Base-by-base conservation (phyloP, 2,888 invertebrate species). In the Tricholauxania praeusta region DNA sequence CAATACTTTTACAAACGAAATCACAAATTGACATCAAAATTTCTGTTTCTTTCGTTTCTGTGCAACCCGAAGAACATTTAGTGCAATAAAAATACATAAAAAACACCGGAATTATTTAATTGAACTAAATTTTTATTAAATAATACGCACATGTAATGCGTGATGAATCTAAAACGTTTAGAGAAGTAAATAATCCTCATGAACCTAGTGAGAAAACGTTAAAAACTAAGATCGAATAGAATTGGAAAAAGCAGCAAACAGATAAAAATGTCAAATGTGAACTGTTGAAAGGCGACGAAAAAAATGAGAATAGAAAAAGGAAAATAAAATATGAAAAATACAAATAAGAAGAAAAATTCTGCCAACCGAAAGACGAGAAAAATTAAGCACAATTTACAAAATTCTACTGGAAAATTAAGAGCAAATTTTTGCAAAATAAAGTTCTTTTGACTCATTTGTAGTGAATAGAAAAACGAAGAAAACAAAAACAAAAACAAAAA, bases 291-390 rank as follows among this genome's bases (percentile, higher is more conserved):
- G 55, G 55, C 55, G 39, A 15, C 39, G 48, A 59, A 28, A 59
- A 12, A 60, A 59, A 69, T 53, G 17, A 39, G 67, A n/a, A 51
- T 19, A 64, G 64, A 28, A 28, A 28, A 28, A 64, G 51, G 51
- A 68, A 55, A 68, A 68, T 57, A 68, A 57, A 57, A 68, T 57
- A 68, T 57, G 55, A 68, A 59, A 69, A 69, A 69, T 69, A 69
- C 59, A 51, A 69, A 69, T 22, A 55, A 17, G 55, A 17, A 17
- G 60, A 68, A 69, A 69, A 69, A 69, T 69, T 69, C 60, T 69
- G 32, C 51, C 51, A 62, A 52, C 3, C 28, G 28, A 69, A 19
- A 52, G 19, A 28, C 28, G 28, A 17, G 12, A 66, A 66, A 59
- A 68, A 19, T 48, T 48, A 48, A 39, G 28, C 12, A 67, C 28